Conservation (phyloP, 2,888 invertebrate genomes). For the Lasioglossum vierecki region DNA sequence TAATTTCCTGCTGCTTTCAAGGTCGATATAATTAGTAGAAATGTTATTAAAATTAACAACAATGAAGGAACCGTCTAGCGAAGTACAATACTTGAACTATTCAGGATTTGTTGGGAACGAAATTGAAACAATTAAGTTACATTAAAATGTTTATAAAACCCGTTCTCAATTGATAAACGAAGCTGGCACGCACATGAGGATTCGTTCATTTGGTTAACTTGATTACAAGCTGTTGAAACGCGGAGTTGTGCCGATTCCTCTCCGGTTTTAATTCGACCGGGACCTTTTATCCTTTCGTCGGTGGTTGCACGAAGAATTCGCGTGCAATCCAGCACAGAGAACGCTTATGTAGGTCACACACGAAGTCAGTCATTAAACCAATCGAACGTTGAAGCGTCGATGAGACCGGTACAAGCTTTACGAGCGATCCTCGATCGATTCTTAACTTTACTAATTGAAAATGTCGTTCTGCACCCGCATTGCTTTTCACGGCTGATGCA, state of each 20-base stretch:
- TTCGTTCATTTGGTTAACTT: not conserved
- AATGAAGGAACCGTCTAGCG: too few species aligned
- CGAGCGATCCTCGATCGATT: slow-evolving; percentile 17
- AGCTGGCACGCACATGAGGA: not conserved
- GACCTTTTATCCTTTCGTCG: slow-evolving; percentile 16
- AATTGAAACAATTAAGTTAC: not conserved
- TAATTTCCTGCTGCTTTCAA: too few species aligned
- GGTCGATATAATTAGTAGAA: too few species aligned
- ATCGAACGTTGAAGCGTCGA: slow-evolving; percentile 28
- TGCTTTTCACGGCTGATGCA: slow-evolving; percentile 13
- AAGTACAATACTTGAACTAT: too few species aligned
- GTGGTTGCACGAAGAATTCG: not conserved
- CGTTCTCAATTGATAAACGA: not conserved
- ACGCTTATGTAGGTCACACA: slow-evolving; percentile 43
- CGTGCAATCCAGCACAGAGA: slow-evolving; percentile 6
- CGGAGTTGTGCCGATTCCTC: not conserved
- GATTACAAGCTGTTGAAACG: not conserved
- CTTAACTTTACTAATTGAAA: slow-evolving; percentile 31
- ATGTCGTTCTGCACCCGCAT: slow-evolving; percentile 9
- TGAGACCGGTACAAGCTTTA: slow-evolving; percentile 23
- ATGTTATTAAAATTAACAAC: too few species aligned
- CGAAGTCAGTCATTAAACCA: slow-evolving; percentile 9
- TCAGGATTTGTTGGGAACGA: not conserved
- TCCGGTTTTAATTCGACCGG: not conserved
- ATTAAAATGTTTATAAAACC: not conserved